Conservation (phyloP, 2,888 invertebrate genomes). For the Cryptocephalus primarius region DNA sequence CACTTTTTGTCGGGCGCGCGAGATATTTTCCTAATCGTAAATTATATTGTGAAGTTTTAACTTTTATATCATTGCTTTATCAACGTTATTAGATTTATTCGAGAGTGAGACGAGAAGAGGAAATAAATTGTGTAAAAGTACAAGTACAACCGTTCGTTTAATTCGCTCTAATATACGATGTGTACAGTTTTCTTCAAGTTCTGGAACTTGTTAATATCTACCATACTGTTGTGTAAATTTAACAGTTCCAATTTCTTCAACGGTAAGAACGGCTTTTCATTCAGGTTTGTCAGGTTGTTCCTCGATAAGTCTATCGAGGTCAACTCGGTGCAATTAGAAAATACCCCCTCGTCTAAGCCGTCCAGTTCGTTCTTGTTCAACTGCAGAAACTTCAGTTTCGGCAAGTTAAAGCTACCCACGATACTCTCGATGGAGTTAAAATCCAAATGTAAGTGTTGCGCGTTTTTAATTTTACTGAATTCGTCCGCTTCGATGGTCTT, state of each 20-base stretch:
- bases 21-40: too few species aligned
- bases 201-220: constrained; percentile 1
- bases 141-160: too few species aligned
- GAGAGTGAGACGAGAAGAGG: too few species aligned
- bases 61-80: too few species aligned
- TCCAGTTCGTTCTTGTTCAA: constrained; percentile 1
- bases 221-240: constrained; percentile 1
- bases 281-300: constrained; percentile 1
- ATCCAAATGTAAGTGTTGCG: constrained; percentile 1
- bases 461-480: constrained; percentile 1
- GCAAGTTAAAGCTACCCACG: not conserved
- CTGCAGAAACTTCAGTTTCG: constrained; percentile 3
- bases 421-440: constrained; percentile 1
- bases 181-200: too few species aligned
- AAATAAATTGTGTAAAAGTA: too few species aligned
- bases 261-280: constrained; percentile 2
- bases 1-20: too few species aligned
- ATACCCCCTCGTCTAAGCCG: not conserved
- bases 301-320: constrained; percentile 3
- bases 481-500: constrained; percentile 1
- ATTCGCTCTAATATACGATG: too few species aligned
- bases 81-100: too few species aligned
- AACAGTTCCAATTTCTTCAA: constrained; percentile 2
- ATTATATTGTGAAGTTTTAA: too few species aligned
- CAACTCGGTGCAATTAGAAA: not conserved